Conservation (phyloP, 2,797 vertebrate species). For the Gymnodraco acuticeps region DNA sequence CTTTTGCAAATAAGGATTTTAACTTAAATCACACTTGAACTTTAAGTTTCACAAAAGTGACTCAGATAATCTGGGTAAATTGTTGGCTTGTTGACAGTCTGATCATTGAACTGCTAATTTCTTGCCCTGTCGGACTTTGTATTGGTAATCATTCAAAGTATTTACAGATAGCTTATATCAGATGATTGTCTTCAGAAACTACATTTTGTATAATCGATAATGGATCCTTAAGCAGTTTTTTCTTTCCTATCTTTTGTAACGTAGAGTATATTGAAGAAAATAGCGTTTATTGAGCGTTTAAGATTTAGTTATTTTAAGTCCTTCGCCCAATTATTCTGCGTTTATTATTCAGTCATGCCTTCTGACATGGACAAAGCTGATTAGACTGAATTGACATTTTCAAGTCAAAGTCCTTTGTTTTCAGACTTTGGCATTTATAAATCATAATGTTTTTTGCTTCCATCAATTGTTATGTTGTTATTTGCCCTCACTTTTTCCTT, state of each 20-base stretch:
- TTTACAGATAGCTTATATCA: constrained; percentile 19
- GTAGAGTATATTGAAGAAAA: background rate
- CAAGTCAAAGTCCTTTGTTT: constrained; percentile 3
- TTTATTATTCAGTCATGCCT: constrained; percentile 8
- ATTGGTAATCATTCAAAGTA: background rate
- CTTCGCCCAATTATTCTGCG: background rate
- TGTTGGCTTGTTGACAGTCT: background rate
- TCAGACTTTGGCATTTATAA: constrained; percentile 18
- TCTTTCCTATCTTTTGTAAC: background rate
- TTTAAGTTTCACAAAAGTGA: background rate
- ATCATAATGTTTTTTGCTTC: background rate
- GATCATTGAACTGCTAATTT: background rate
- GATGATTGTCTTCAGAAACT: background rate
- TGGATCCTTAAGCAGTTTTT: background rate
- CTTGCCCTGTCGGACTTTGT: background rate
- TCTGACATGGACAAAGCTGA: constrained; percentile 11
- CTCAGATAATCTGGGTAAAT: background rate
- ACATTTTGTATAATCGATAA: background rate
- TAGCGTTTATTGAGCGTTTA: constrained; percentile 14
- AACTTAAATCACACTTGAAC: background rate
- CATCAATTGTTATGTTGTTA: background rate
- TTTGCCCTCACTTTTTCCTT: constrained; percentile 9
- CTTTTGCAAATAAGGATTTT: background rate
- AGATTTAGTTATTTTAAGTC: constrained; percentile 7
- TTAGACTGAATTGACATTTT: constrained; percentile 34